Evolutionary conservation across 2,113 vertebrate genomes (phyloP).

Genomic region (Chaenogobius annularis): DNA sequence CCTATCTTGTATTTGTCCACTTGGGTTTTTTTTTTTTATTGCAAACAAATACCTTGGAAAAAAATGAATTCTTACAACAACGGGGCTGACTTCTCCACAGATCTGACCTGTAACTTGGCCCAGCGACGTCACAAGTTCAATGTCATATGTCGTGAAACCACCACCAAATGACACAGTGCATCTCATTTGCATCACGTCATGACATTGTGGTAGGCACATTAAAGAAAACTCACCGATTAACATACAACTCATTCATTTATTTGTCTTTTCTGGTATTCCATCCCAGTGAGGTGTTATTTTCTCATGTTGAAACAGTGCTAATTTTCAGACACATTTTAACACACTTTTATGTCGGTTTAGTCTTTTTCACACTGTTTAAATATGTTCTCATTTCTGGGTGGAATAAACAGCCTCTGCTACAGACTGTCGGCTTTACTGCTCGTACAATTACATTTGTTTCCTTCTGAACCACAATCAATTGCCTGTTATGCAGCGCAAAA

Average conservation of each 20-base stretch:
- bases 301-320: slow-evolving; percentile 11
- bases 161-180: neutral
- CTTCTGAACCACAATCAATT: neutral
- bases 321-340: slow-evolving; percentile 2
- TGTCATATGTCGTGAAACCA: too few relatives aligned
- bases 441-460: neutral
- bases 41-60: too few relatives aligned
- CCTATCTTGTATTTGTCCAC: too few relatives aligned
- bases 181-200: neutral
- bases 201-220: neutral
- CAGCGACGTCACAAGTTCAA: too few relatives aligned
- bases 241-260: neutral
- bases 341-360: slow-evolving; percentile 8
- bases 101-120: too few relatives aligned
- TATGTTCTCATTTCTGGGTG: slow-evolving; percentile 11
- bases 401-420: slow-evolving; percentile 1
- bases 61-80: too few relatives aligned
- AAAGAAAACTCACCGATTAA: neutral
- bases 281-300: neutral
- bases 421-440: neutral
- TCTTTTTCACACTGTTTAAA: slow-evolving; percentile 14
- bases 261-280: neutral
- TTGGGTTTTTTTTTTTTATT: too few relatives aligned
- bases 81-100: too few relatives aligned
- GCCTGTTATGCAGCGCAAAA: slow-evolving; percentile 16